These are phyloP conservation scores for Muschampia plurimacula DNA, from an alignment of 2,888 invertebrate species.

Conservation along the genomic window DNA sequence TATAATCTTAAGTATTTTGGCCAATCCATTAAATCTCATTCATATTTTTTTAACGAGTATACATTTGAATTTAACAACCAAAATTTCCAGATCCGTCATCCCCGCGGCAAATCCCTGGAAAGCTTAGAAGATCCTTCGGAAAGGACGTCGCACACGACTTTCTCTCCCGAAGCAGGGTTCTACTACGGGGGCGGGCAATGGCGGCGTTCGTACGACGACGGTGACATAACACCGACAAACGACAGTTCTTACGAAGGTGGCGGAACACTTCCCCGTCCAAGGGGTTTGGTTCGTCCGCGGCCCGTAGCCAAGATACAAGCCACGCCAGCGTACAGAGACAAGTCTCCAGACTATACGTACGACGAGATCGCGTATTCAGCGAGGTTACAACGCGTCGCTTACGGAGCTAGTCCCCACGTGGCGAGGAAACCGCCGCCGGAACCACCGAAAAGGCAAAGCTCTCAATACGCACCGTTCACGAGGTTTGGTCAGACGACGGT, in stretches of 20 bases:
- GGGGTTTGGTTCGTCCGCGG: constrained; percentile 92
- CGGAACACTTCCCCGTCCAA: constrained; percentile 94
- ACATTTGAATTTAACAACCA: neutral
- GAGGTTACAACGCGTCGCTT: constrained; percentile 81
- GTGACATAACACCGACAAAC: constrained; percentile 94
- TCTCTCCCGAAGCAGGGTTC: constrained; percentile 85
- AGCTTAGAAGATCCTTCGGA: constrained; percentile 93
- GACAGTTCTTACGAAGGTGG: constrained; percentile 90
- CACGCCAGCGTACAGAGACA: constrained; percentile 79
- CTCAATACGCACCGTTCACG: constrained; percentile 80
- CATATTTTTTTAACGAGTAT: neutral
- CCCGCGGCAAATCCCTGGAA: constrained; percentile 94
- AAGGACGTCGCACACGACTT: constrained; percentile 86
- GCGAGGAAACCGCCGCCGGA: constrained; percentile 93
- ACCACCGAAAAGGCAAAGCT: constrained; percentile 91
- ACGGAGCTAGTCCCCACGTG: constrained; percentile 89
- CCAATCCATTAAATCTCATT: neutral
- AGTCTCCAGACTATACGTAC: constrained; percentile 78
- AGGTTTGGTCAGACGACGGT: constrained; percentile 86
- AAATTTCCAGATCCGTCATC: constrained; percentile 89
- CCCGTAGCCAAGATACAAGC: constrained; percentile 92
- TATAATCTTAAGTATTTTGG: constrained; percentile 7
- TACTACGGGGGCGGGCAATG: constrained; percentile 87
- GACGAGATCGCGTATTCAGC: constrained; percentile 81
- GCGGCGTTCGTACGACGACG: constrained; percentile 94